These are phyloP conservation scores for Galaxea fascicularis DNA, from an alignment of 92 coral and sea anemone species.

Conservation along the genomic window DNA sequence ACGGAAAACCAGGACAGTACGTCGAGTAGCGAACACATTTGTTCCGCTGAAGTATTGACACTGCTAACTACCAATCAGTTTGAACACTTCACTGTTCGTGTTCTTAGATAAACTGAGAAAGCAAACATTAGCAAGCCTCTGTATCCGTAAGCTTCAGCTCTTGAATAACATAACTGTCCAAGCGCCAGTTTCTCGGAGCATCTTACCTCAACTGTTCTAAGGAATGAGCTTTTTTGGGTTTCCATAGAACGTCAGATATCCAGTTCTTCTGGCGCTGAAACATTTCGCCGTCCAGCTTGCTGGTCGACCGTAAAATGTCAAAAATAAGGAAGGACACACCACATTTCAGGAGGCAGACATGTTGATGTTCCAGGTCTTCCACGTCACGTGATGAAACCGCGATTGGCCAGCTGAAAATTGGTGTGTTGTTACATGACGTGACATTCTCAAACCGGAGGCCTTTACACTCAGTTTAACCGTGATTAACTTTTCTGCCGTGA, in stretches of 20 bases:
- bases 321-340: constrained; percentile 33
- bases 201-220: constrained; percentile 91
- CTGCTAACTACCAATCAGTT: not conserved
- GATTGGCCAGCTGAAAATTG: constrained; percentile 44
- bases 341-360: constrained; percentile 65
- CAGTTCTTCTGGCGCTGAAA: constrained; percentile 99
- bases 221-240: constrained; percentile 97
- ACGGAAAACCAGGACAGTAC: no score
- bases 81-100: not conserved
- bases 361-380: constrained; percentile 72
- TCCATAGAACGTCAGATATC: constrained; percentile 99
- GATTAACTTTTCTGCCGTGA: not conserved
- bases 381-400: constrained; percentile 91
- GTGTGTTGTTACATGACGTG: constrained; percentile 36
- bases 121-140: not conserved
- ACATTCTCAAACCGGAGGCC: not conserved
- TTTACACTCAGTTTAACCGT: not conserved
- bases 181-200: no score
- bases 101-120: not conserved
- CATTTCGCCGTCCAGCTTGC: constrained; percentile 72
- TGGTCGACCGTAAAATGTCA: constrained; percentile 6
- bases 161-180: no score
- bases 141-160: no score
- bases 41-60: no score
- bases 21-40: not conserved